phyloP scores from a whole-genome alignment of 1,140 invertebrate genomes.

The Formica exsecta region DNA sequence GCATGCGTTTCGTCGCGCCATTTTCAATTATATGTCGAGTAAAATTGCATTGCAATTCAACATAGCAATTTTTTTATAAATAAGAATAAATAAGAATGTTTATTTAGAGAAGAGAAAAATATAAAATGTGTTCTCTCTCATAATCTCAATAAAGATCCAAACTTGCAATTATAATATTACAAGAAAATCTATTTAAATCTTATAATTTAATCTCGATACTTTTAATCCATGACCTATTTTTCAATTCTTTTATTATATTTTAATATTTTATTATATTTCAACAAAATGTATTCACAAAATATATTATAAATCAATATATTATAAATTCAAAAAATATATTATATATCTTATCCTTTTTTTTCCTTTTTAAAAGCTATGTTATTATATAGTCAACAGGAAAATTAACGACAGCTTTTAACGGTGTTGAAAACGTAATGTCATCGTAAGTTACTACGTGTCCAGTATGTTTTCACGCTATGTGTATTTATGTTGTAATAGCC shows the following conservation, averaged over 20 bases:
- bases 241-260: not conserved
- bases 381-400: not conserved
- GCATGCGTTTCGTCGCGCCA: not conserved
- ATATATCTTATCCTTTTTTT: not conserved
- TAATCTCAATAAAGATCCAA: not conserved
- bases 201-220: not conserved
- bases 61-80: not conserved
- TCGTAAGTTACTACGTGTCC: not conserved
- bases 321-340: not conserved
- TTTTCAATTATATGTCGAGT: not conserved
- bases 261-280: not conserved
- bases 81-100: not conserved
- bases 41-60: not conserved
- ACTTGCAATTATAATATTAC: not conserved
- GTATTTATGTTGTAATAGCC: conserved; percentile 16
- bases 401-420: not conserved
- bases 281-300: not conserved
- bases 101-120: not conserved
- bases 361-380: not conserved
- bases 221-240: not conserved
- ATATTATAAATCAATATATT: too few species aligned
- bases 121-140: not conserved
- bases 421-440: conserved; percentile 18
- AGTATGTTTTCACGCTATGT: not conserved
- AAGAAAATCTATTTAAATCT: not conserved